Evolutionary conservation across 2,797 vertebrate species (phyloP), one percentile per base, ranked within the genome.

Genomic region (Fistularia tabacaria): DNA sequence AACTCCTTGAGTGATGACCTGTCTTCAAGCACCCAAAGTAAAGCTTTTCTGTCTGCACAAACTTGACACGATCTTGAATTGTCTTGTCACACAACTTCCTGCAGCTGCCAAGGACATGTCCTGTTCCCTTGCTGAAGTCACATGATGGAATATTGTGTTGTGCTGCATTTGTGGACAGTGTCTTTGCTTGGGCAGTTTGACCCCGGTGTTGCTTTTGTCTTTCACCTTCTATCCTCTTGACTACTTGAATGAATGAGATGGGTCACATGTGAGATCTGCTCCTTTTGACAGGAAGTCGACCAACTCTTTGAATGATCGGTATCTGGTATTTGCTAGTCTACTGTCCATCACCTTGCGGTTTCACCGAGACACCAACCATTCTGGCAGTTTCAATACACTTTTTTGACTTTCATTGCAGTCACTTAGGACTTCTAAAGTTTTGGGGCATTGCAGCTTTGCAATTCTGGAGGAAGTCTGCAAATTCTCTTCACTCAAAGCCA

Each of bases 381-480:
- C 42, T 43, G 42, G 42, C 5, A 43, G n/a, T 3, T 43, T 43
- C 1, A n/a, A 43, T 6, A 43, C 10, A 12, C 10, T 10, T 7
- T 43, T 43, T 43, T n/a, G 10, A n/a, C n/a, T 43, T 43, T 43
- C 42, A 43, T 43, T 43, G 10, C 42, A 43, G 42, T 43, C 42
- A 43, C n/a, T 43, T 12, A 43, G 42, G 42, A 43, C 6, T 12
- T 43, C 42, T n/a, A 43, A 6, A 3, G 42, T n/a, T n/a, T 43
- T 43, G 42, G n/a, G n/a, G 10, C 42, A 43, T 43, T 6, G 42
- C 42, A n/a, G n/a, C n/a, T n/a, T n/a, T n/a, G n/a, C n/a, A n/a
- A n/a, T n/a, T n/a, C n/a, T n/a, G n/a, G n/a, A 43, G 42, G n/a
- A 43, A 7, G 12, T 10, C 9, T 43, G 8, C 10, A 12, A 43